Conservation (phyloP, 1,140 invertebrate species). For the Drosophila nikananu region DNA sequence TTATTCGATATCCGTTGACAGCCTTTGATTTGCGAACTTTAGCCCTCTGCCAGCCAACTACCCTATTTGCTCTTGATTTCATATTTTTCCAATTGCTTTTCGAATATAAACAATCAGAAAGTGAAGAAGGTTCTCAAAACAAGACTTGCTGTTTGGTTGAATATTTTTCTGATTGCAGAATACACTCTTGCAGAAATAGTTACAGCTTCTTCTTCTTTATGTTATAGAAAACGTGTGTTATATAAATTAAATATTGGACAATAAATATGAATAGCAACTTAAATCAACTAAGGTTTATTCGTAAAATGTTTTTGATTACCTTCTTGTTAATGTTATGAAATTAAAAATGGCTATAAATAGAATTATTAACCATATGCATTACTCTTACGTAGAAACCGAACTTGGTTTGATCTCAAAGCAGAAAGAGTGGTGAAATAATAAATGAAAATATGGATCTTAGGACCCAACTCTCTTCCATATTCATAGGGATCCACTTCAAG, state of each 20-base stretch:
- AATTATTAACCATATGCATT: background rate
- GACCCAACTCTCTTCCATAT: too few relatives aligned
- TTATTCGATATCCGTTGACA: conserved; percentile 37
- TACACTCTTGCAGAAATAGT: background rate
- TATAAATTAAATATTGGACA: background rate
- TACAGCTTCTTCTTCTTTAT: background rate
- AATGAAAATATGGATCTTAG: background rate
- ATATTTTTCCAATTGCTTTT: conserved; percentile 21
- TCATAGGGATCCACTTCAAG: background rate
- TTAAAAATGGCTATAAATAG: background rate
- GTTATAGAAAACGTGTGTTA: background rate
- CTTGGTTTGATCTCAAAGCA: background rate
- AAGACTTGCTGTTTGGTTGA: background rate
- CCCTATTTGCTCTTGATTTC: conserved; percentile 4
- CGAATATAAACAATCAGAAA: conserved; percentile 8
- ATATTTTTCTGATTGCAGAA: background rate
- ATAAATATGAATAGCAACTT: background rate
- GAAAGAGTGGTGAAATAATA: too few relatives aligned
- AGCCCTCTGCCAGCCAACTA: conserved; percentile 7
- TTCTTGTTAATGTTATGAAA: background rate
- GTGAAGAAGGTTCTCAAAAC: background rate
- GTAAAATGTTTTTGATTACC: too few relatives aligned
- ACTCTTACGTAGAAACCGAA: background rate
- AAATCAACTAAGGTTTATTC: too few relatives aligned
- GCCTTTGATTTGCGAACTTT: conserved; percentile 37